Base-by-base conservation (phyloP, 2,888 invertebrate genomes). In the Adela reaumurella region DNA sequence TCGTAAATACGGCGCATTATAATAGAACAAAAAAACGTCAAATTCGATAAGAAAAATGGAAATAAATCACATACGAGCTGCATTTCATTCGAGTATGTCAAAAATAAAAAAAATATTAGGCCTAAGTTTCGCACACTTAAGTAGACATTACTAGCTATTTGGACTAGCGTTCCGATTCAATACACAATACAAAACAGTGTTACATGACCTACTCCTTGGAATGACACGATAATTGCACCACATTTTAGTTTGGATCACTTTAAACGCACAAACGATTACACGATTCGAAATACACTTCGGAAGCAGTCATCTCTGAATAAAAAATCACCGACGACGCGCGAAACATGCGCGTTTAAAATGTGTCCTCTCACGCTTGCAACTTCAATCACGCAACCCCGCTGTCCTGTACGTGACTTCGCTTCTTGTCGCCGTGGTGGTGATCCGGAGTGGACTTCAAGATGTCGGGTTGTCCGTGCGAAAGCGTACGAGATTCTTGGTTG, bases 371-470 rank as follows among this genome's bases (percentile, higher is more conserved):
- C 8, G 24, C 24, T 4, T 53, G 49, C 16, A 52, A 51, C 49
- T 55, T 55, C 49, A 55, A 68, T 77, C 77, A 78, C 76, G 78
- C 76, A 45, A 74, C 71, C 2, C 73, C 69, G 48, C 65, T 68
- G 50, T 78, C 78, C 16, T 72, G 73, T 0, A 69, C 58, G 49
- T 74, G 76, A 47, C 57, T 65, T 2, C 78, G 54, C 48, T 79
- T 79, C 64, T 79, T 79, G 4, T 73, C 72, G 35, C 54, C 59
- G 19, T 72, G 58, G 52, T 88, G 88, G 64, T 92, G 92, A 65
- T 92, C 92, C 6, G 92, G 92, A 2, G 92, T 92, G 14, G 92
- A 91, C 64, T 92, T 92, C 43, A 92, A 69, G 57, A 92, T 91
- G 63, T 92, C 92, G 2, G 92, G 92, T 64, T 91, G 89, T 19